Evolutionary conservation across 2,797 vertebrate species (phyloP).

Genomic region (Spondyliosoma cantharus): DNA sequence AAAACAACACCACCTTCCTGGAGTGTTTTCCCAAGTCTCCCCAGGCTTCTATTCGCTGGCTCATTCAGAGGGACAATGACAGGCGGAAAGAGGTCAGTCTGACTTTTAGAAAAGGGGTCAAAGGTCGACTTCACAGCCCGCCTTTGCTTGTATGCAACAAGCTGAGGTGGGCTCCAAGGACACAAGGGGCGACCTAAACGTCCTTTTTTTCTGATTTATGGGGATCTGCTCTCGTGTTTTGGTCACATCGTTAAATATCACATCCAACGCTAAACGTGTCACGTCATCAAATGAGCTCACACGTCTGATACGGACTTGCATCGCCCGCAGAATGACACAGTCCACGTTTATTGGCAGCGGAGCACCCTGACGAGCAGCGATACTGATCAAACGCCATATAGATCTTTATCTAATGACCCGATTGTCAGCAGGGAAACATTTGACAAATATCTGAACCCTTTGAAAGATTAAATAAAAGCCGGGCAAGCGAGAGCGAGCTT

Average conservation of each 20-base stretch:
- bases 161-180: background rate
- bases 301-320: conserved; percentile 17
- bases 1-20: conserved; percentile 98
- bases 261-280: conserved; percentile 23
- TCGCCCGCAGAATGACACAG: conserved; percentile 29
- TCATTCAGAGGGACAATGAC: conserved; percentile 96
- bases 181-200: conserved; percentile 3
- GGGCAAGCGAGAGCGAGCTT: background rate
- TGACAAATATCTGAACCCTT: conserved; percentile 56
- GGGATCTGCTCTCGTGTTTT: background rate
- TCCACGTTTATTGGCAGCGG: conserved; percentile 13
- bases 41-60: conserved; percentile 94
- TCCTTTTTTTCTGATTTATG: background rate
- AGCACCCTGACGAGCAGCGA: conserved; percentile 43
- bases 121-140: background rate
- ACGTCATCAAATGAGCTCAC: conserved; percentile 34
- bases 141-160: background rate
- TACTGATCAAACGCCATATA: conserved; percentile 40
- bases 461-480: conserved; percentile 46
- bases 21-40: conserved; percentile 96
- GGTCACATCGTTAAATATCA: conserved; percentile 25
- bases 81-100: conserved; percentile 95
- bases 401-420: conserved; percentile 43
- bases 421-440: conserved; percentile 40
- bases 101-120: conserved; percentile 20